Base-by-base conservation (phyloP, 2,888 invertebrate genomes). In the Carterocephalus palaemon region DNA sequence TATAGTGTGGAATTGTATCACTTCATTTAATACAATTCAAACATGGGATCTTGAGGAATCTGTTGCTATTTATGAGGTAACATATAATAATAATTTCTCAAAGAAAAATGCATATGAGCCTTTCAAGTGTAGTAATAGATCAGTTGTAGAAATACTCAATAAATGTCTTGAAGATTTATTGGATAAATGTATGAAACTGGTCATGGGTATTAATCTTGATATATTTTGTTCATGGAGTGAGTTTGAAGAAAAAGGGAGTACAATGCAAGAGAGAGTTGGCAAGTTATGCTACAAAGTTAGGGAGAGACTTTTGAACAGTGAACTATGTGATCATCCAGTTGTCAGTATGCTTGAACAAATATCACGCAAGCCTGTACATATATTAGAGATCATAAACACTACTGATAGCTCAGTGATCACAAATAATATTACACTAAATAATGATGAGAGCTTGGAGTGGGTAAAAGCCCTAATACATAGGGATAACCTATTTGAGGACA, bases 221-320 rank as follows among this genome's bases (percentile, higher is more conserved):
- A 72, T 80, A 48, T 86, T 76, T 58, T 86, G 86, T 62, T 69
- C 79, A 6, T 86, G 86, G 86, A 79, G 77, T 64, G 86, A 86
- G 52, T 75, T 72, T 70, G 75, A 76, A 51, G 70, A 75, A 8
- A 58, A 70, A 51, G 71, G 67, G 1, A 68, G 65, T 60, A 83
- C 54, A 46, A 70, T 81, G 71, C 86, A 86, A 48, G 70, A 75
- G 53, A 59, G 49, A 26, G 68, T 84, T 52, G 83, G 85, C 8
- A 80, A 83, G 50, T 48, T 78, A 1, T 75, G 76, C 55, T 67
- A 76, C 52, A 72, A 70, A 53, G 61, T 82, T 2, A 63, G 57
- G 6, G 56, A 51, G 12, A 63, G 60, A 41, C 52, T 85, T 12
- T 32, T 60, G 6, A 59, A 49, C 33, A 56, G 75, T 9, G 45